These are phyloP conservation scores for Poecilia latipinna DNA, from an alignment of 2,113 vertebrate species.

Conservation along the genomic window DNA sequence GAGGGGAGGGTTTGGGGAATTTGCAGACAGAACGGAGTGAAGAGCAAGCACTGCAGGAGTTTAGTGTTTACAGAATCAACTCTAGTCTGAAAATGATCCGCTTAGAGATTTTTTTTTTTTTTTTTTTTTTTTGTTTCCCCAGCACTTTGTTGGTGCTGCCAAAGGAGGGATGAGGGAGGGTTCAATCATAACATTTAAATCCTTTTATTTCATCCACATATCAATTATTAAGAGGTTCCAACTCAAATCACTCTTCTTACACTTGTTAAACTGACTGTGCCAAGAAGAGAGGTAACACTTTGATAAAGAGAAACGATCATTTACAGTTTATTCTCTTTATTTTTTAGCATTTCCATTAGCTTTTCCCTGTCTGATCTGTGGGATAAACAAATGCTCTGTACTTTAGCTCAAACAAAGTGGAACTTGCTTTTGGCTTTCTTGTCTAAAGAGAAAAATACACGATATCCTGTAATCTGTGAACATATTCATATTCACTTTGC, in stretches of 20 bases:
- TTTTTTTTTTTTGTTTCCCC: not conserved
- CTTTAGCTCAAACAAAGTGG: not conserved
- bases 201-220: slow-evolving; percentile 15
- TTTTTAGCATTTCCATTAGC: not conserved
- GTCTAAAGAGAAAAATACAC: not conserved
- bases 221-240: slow-evolving; percentile 27
- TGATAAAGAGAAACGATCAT: slow-evolving; percentile 17
- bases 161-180: slow-evolving; percentile 7
- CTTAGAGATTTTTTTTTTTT: slow-evolving; percentile 13
- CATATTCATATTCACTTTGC: no score
- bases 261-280: slow-evolving; percentile 7
- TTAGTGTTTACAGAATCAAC: slow-evolving; percentile 52
- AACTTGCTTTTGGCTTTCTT: not conserved
- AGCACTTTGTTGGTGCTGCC: slow-evolving; percentile 29
- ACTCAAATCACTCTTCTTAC: slow-evolving; percentile 14
- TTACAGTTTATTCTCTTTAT: not conserved
- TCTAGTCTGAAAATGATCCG: slow-evolving; percentile 49
- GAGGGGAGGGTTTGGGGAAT: slow-evolving; percentile 10
- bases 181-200: slow-evolving; percentile 33
- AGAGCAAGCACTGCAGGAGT: slow-evolving; percentile 19
- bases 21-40: slow-evolving; percentile 11
- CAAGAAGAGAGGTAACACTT: slow-evolving; percentile 12
- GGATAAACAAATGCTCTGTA: not conserved
- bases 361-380: not conserved
- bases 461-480: no score